Base-by-base conservation (phyloP, 2,113 vertebrate species). In the Mionectes macconnelli region DNA sequence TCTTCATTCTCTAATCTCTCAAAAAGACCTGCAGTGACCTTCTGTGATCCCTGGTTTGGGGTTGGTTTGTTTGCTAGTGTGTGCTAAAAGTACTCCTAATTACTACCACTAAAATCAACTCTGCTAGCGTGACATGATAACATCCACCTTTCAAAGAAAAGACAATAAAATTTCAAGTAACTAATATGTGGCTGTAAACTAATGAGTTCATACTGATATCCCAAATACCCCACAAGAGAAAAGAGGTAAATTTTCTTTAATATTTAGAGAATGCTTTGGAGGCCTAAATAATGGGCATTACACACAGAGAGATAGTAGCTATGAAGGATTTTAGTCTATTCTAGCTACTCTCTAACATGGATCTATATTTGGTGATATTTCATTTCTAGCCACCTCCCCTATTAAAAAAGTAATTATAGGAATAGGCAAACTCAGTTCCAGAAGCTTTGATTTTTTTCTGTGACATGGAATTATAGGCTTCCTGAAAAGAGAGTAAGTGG, bases 281-380 rank as follows among this genome's bases (percentile, higher is more conserved):
- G 5, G 6, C 14, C 27, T 60, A 79, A 52, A 31, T 15, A 27
- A 44, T 15, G n/a, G 10, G 2, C 5, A 22, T 40, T 4, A 49
- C 16, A 66, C 0, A 19, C 11, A 84, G 1, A 13, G 3, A 45
- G 0, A 9, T 8, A 33, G 15, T 24, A 69, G 18, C 15, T 60
- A 7, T 17, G 12, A 74, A 68, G 22, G 14, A 30, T 39, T 84
- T 70, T 57, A 16, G 16, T 42, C 9, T 63, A 8, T 68, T 76
- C 24, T 52, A 78, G 52, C 19, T 86, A 28, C 4, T 37, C 28
- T 67, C 14, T 67, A 22, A 23, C 22, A 23, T 16, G 28, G 27
- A 33, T 23, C 13, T 80, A 5, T 44, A 35, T 57, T 82, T 91
- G 37, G 8, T 8, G 18, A 40, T 62, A 49, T 50, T 64, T 63